phyloP scores from a whole-genome alignment of 2,113 vertebrate genomes.

The Pseudolaguvia tuberculata region DNA sequence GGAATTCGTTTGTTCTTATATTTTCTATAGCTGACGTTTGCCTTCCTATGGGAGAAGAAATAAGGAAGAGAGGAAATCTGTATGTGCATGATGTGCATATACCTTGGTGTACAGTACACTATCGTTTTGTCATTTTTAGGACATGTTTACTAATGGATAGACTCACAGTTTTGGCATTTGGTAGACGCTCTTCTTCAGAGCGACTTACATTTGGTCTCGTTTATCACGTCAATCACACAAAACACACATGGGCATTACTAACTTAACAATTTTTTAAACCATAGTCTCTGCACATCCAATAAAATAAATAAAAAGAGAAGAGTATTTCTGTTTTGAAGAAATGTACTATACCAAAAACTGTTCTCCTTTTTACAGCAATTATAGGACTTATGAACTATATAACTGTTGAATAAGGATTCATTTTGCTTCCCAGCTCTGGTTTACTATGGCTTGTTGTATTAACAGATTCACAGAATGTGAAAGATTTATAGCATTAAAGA shows the following conservation, averaged over 20 bases:
- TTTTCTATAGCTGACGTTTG: neutral
- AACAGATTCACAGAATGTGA: neutral
- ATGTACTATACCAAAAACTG: no score
- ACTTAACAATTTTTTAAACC: neutral
- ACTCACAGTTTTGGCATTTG: no score
- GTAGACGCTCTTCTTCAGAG: no score
- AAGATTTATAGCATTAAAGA: neutral
- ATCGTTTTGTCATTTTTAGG: slow-evolving; percentile 74
- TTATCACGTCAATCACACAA: no score
- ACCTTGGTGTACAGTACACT: slow-evolving; percentile 57
- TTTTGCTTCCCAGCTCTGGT: neutral
- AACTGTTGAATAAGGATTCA: neutral
- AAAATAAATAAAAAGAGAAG: neutral
- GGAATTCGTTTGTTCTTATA: neutral
- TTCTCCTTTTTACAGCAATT: neutral
- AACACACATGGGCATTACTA: slow-evolving; percentile 19
- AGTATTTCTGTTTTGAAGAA: no score
- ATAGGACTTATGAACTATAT: neutral
- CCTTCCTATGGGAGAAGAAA: neutral
- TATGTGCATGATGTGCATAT: neutral
- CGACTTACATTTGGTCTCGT: no score
- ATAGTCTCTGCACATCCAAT: neutral
- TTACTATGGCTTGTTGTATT: neutral
- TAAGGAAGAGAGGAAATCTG: neutral
- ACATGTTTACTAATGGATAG: slow-evolving; percentile 89